phyloP scores from a whole-genome alignment of 2,888 invertebrate genomes.

The Melinaea marsaeus region DNA sequence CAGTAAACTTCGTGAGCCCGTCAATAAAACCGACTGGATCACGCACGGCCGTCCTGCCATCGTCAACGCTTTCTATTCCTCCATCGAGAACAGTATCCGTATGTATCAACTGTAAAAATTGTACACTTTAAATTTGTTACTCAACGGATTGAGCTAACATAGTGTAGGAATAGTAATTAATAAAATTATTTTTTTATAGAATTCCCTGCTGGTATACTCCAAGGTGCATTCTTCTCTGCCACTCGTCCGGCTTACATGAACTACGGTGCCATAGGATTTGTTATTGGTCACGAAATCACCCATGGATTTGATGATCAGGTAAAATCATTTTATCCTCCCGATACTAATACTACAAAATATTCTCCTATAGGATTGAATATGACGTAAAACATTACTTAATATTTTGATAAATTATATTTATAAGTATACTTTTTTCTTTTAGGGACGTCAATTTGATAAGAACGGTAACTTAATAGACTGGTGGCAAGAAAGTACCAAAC shows the following conservation, averaged over 20 bases:
- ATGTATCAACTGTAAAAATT: slow-evolving; percentile 50
- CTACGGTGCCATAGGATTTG: slow-evolving; percentile 93
- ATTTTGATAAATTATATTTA: background rate
- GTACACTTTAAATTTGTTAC: slow-evolving; percentile 34
- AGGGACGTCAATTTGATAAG: slow-evolving; percentile 94
- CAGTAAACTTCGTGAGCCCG: slow-evolving; percentile 85
- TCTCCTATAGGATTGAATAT: no score
- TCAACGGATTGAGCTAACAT: background rate
- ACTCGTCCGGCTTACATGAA: slow-evolving; percentile 94
- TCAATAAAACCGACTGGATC: slow-evolving; percentile 91
- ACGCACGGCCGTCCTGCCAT: slow-evolving; percentile 90
- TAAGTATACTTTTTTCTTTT: slow-evolving; percentile 26
- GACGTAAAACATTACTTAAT: no score
- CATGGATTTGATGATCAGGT: slow-evolving; percentile 92
- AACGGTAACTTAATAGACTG: slow-evolving; percentile 94
- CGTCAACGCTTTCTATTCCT: slow-evolving; percentile 91
- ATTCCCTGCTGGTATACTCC: slow-evolving; percentile 95
- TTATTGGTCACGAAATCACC: slow-evolving; percentile 95
- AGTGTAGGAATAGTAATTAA: no score
- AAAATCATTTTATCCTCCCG: slow-evolving; percentile 19
- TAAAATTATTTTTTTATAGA: slow-evolving; percentile 71
- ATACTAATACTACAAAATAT: background rate
- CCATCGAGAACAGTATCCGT: slow-evolving; percentile 93
- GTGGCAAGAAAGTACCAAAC: slow-evolving; percentile 92
- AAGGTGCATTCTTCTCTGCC: slow-evolving; percentile 93